Conservation (phyloP, 64 coral and sea anemone species). For the Hydrozoanthus tunicans region DNA sequence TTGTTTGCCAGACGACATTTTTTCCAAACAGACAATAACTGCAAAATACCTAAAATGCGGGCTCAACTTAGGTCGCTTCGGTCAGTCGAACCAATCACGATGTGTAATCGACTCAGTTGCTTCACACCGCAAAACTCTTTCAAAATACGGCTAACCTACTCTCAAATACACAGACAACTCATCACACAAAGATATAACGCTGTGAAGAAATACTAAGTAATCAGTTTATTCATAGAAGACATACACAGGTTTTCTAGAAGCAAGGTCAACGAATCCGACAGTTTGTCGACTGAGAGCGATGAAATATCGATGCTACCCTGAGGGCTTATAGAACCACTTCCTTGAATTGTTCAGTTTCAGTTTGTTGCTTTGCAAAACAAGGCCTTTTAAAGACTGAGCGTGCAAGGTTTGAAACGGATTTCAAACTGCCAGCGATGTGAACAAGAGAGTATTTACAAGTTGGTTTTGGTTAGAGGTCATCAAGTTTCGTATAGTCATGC, state of each 20-base stretch:
- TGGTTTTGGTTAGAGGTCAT: background rate
- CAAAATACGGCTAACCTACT: no score
- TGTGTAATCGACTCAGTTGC: background rate
- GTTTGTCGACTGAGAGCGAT: background rate
- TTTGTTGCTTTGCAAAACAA: no score
- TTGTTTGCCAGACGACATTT: constrained; percentile 94
- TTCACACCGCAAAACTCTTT: background rate
- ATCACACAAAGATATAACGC: background rate
- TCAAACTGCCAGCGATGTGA: background rate
- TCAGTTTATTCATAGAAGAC: background rate
- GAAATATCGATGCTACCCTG: background rate
- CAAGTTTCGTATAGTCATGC: background rate
- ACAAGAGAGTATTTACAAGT: no score
- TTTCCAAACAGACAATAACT: background rate
- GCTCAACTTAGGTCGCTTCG: constrained; percentile 8
- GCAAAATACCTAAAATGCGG: background rate
- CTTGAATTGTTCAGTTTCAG: no score
- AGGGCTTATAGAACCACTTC: background rate
- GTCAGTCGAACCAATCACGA: background rate
- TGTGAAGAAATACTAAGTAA: background rate
- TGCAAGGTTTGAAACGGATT: background rate
- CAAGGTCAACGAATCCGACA: background rate
- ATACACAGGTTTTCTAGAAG: background rate
- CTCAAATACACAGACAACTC: no score
- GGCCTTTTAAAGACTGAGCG: background rate